Percentiles rank a stretch among this genome's conserved stretches.
These are phyloP conservation scores for Gobio occitaniae DNA, from an alignment of 2,797 vertebrate genomes.

Conservation along the genomic window DNA sequence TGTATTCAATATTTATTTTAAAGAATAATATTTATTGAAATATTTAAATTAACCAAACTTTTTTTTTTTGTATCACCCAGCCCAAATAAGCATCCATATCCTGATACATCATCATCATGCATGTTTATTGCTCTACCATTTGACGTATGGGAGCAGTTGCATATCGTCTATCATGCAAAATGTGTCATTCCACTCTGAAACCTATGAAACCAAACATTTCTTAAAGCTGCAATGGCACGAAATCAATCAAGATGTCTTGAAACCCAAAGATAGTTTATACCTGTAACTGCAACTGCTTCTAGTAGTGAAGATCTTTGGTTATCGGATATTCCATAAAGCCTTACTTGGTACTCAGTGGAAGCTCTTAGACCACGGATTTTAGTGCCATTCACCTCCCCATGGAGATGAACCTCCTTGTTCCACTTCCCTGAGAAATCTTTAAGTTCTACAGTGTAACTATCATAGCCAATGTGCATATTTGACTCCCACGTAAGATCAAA, in stretches of 20 bases:
- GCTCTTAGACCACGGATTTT: slow-evolving; percentile 70
- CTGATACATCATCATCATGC: slow-evolving; percentile 50
- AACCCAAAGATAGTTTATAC: slow-evolving; percentile 69
- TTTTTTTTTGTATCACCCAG: slow-evolving; percentile 1
- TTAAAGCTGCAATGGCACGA: not conserved
- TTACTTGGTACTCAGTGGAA: slow-evolving; percentile 75
- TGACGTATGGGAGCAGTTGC: slow-evolving; percentile 37
- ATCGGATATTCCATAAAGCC: slow-evolving; percentile 72
- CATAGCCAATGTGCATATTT: slow-evolving; percentile 61
- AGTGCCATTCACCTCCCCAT: slow-evolving; percentile 68
- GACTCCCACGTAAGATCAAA: slow-evolving; percentile 72
- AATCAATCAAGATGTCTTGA: slow-evolving; percentile 35
- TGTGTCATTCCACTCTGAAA: not conserved
- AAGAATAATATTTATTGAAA: no score
- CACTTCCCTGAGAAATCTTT: slow-evolving; percentile 68
- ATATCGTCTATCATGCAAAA: slow-evolving; percentile 64
- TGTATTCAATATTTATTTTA: no score
- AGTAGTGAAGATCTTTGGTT: slow-evolving; percentile 72
- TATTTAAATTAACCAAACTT: no score
- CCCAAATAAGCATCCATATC: no score
- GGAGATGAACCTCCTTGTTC: slow-evolving; percentile 67
- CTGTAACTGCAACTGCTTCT: slow-evolving; percentile 77
- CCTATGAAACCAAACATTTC: not conserved
- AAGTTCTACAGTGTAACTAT: slow-evolving; percentile 71
- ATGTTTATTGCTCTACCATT: slow-evolving; percentile 41